Percentiles rank a stretch among this genome's conserved stretches.
Conservation (phyloP, 2,797 vertebrate genomes). For the Perodicticus potto region DNA sequence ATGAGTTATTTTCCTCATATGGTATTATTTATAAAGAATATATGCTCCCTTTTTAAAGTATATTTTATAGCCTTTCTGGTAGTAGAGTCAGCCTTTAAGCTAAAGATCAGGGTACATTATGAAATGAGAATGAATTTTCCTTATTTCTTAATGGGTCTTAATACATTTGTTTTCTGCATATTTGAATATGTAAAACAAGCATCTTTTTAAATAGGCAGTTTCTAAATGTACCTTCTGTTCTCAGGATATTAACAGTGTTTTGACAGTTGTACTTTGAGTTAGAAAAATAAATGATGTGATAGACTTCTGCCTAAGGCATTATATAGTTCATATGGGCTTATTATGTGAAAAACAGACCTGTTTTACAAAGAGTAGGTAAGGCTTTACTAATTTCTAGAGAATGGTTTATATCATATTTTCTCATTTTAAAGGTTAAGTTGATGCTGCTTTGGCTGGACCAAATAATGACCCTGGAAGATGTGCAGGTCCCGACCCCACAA, state of each 20-base stretch:
- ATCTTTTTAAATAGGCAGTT: not conserved
- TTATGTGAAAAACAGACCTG: not conserved
- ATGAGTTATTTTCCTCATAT: slow-evolving; percentile 63
- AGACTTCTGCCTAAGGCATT: not conserved
- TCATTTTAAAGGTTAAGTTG: not conserved
- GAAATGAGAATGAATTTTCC: not conserved
- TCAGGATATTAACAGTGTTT: not conserved
- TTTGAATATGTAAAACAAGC: not conserved
- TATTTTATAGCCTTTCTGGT: slow-evolving; percentile 44
- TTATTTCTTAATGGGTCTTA: slow-evolving; percentile 14
- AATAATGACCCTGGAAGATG: not conserved
- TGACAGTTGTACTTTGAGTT: not conserved
- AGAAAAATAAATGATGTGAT: not conserved
- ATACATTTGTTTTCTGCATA: not conserved
- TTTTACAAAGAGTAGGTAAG: not conserved
- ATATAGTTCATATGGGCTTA: not conserved
- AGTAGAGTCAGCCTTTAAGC: slow-evolving; percentile 62
- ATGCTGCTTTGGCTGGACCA: not conserved
- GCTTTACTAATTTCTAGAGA: not conserved
- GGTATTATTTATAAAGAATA: slow-evolving; percentile 37
- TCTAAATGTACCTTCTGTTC: not conserved
- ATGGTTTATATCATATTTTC: not conserved
- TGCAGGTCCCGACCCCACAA: not conserved
- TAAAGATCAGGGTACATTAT: slow-evolving; percentile 40
- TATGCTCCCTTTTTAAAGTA: slow-evolving; percentile 17